phyloP scores from a whole-genome alignment of 2,113 vertebrate species.

The Oncorhynchus tshawytscha region DNA sequence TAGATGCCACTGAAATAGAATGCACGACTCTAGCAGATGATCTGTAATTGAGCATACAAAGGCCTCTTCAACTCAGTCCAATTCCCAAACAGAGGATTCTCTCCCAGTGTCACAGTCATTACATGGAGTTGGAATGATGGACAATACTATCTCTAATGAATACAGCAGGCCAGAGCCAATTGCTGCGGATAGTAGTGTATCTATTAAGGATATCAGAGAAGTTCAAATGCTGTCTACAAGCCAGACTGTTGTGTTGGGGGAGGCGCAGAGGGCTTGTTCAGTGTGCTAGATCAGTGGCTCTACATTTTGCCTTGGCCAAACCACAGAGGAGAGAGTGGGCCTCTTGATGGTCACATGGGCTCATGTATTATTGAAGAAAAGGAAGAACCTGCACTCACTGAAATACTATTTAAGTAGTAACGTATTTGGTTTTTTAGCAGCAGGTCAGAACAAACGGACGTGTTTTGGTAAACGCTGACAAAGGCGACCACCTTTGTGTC shows the following conservation, averaged over 20 bases:
- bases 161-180: not conserved
- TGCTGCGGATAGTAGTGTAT: not conserved
- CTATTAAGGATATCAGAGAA: not conserved
- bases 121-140: not conserved
- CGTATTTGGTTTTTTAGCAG: no score
- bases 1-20: not conserved
- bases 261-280: not conserved
- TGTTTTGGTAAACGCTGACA: no score
- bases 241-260: no score
- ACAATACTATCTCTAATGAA: not conserved
- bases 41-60: not conserved
- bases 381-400: no score
- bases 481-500: no score
- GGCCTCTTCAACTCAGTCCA: not conserved
- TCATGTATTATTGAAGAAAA: constrained; percentile 14
- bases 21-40: not conserved
- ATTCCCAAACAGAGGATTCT: not conserved
- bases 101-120: not conserved
- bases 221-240: no score
- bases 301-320: constrained; percentile 22
- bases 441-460: no score
- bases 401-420: no score
- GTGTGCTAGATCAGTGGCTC: not conserved
- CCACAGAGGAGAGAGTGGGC: constrained; percentile 14
- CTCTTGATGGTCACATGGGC: constrained; percentile 39